Percentiles rank a stretch among this genome's conserved stretches.
Evolutionary conservation across 2,797 vertebrate genomes (phyloP).

Genomic region (Xerus rutilus): DNA sequence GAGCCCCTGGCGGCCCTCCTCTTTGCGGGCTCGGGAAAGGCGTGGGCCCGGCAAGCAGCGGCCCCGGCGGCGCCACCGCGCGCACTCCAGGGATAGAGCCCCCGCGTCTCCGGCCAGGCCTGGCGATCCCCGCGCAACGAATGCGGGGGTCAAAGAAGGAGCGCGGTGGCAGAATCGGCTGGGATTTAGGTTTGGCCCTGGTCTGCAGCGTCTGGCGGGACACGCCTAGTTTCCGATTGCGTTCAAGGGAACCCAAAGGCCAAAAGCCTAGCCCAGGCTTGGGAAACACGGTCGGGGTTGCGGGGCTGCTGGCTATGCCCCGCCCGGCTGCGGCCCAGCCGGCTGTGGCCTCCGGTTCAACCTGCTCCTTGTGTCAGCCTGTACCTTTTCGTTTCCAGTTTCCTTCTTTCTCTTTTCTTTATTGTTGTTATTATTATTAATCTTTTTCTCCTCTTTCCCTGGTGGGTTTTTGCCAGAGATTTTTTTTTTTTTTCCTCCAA

Average conservation of each 20-base stretch:
- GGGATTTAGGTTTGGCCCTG: neutral
- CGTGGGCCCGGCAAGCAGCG: neutral
- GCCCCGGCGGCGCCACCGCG: neutral
- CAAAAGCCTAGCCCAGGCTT: neutral
- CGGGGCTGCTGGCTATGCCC: neutral
- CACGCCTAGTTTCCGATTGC: neutral
- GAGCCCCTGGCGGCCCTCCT: slow-evolving; percentile 70
- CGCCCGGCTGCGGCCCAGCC: neutral
- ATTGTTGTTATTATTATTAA: neutral
- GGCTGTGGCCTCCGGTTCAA: neutral
- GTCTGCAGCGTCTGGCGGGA: neutral
- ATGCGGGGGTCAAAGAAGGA: neutral
- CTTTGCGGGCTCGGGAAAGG: slow-evolving; percentile 43
- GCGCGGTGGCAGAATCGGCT: accelerated
- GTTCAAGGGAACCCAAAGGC: neutral
- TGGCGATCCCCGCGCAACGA: neutral
- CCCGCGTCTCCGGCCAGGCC: neutral
- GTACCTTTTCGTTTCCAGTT: neutral
- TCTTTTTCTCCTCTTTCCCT: accelerated
- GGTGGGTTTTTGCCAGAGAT: neutral
- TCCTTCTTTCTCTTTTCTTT: neutral
- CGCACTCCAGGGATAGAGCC: neutral
- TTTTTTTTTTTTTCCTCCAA: neutral
- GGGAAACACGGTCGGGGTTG: neutral
- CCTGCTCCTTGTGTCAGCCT: neutral